Evolutionary conservation across 2,888 invertebrate species (phyloP).

Genomic region (Polydrusus cervinus): DNA sequence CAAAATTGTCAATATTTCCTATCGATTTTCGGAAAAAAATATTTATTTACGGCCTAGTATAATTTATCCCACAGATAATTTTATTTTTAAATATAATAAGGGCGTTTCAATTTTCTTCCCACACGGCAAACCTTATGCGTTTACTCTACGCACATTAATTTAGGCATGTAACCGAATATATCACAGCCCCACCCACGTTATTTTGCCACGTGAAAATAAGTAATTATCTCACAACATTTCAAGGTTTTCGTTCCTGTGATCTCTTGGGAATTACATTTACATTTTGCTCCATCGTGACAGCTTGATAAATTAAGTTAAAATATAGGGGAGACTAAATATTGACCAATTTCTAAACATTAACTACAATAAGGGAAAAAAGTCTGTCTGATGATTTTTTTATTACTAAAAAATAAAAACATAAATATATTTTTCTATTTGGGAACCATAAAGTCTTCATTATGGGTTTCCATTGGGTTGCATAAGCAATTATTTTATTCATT

Average conservation of each 20-base stretch:
- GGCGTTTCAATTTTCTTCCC: not conserved
- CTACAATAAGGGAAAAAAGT: not conserved
- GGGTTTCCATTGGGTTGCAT: too few species aligned
- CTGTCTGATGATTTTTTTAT: too few species aligned
- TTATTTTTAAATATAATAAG: not conserved
- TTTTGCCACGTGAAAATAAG: conserved; percentile 26
- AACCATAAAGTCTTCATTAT: too few species aligned
- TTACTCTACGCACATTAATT: not conserved
- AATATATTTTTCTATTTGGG: too few species aligned
- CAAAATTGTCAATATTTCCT: too few species aligned
- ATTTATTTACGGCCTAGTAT: too few species aligned
- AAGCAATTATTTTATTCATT: too few species aligned
- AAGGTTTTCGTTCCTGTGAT: conserved; percentile 19
- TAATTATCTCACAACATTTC: conserved; percentile 12
- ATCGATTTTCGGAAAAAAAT: too few species aligned
- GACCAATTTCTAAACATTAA: conserved; percentile 34
- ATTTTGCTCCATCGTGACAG: conserved; percentile 9
- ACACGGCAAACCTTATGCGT: not conserved
- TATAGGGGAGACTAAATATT: not conserved
- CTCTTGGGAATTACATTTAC: conserved; percentile 33
- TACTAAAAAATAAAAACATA: too few species aligned
- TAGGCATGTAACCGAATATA: not conserved
- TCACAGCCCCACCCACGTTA: conserved; percentile 3
- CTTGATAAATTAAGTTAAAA: conserved; percentile 35
- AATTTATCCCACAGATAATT: too few species aligned